Conservation (phyloP, 2,113 vertebrate genomes). For the Planiliza haematocheilus region DNA sequence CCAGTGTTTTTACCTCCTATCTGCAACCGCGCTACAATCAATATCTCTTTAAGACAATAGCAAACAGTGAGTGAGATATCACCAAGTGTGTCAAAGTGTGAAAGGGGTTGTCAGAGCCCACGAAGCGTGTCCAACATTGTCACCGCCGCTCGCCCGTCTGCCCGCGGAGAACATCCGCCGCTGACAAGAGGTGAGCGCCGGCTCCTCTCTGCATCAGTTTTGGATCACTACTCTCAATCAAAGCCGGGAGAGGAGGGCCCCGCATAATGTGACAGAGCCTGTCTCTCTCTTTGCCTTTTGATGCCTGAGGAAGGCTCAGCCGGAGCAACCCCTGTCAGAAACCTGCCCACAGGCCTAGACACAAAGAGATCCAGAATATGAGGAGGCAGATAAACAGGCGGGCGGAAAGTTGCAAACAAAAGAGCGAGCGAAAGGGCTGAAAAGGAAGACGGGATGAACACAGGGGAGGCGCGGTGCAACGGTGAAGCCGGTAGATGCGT, state of each 20-base stretch:
- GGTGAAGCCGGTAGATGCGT: constrained; percentile 55
- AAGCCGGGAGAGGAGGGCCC: constrained; percentile 69
- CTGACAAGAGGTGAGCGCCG: constrained; percentile 77
- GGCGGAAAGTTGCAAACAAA: constrained; percentile 64
- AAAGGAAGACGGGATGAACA: constrained; percentile 31
- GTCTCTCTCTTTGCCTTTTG: constrained; percentile 73
- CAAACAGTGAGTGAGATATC: constrained; percentile 78
- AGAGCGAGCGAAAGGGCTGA: constrained; percentile 26
- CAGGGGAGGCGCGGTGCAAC: constrained; percentile 29
- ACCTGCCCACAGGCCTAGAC: constrained; percentile 74
- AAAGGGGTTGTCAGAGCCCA: constrained; percentile 74
- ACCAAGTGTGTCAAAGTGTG: constrained; percentile 71
- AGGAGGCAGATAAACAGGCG: constrained; percentile 58
- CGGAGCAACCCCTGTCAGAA: constrained; percentile 71
- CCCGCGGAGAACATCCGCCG: constrained; percentile 71
- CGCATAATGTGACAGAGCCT: constrained; percentile 84
- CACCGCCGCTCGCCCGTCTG: constrained; percentile 77
- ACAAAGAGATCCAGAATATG: constrained; percentile 67
- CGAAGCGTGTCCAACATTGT: constrained; percentile 82
- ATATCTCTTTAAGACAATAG: constrained; percentile 63
- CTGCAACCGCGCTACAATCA: constrained; percentile 13
- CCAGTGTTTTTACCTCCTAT: neutral
- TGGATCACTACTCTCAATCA: constrained; percentile 88
- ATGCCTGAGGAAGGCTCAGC: constrained; percentile 71
- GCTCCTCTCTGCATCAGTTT: constrained; percentile 83